Conservation (phyloP, 2,113 vertebrate species). For the Actenoides hombroni region DNA sequence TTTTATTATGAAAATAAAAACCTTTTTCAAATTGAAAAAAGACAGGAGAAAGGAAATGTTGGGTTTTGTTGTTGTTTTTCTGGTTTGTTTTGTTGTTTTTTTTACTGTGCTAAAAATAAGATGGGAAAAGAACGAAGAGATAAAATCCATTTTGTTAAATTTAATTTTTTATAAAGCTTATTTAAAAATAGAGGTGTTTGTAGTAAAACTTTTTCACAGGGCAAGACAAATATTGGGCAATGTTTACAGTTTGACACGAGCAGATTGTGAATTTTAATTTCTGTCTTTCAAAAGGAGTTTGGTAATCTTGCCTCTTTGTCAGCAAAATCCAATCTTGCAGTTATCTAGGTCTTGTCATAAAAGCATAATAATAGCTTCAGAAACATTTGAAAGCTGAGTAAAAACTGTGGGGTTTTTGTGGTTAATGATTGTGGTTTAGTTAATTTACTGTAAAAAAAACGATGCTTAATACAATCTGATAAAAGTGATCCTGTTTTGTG, state of each 20-base stretch:
- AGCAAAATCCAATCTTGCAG: background rate
- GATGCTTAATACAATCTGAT: background rate
- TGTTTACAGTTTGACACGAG: background rate
- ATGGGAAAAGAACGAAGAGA: background rate
- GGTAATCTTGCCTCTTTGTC: constrained; percentile 26
- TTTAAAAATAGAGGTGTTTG: constrained; percentile 12
- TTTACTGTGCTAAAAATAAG: background rate
- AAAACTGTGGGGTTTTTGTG: background rate
- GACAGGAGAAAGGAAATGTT: background rate
- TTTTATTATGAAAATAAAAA: background rate
- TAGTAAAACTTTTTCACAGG: background rate
- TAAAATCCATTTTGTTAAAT: background rate
- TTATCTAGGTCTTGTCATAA: constrained; percentile 11
- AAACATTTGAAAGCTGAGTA: constrained; percentile 26
- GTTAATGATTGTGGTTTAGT: constrained; percentile 27
- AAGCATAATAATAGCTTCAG: background rate
- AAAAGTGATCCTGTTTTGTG: background rate
- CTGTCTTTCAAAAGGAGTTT: background rate
- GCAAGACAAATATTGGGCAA: background rate
- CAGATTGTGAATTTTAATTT: constrained; percentile 19
- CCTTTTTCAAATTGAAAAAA: background rate
- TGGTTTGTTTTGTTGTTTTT: background rate
- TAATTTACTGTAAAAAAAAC: background rate
- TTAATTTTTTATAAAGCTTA: constrained; percentile 30
- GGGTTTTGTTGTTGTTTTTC: too few relatives aligned